Base-by-base conservation (phyloP, 2,888 invertebrate species). In the Malthinus seriepunctatus region DNA sequence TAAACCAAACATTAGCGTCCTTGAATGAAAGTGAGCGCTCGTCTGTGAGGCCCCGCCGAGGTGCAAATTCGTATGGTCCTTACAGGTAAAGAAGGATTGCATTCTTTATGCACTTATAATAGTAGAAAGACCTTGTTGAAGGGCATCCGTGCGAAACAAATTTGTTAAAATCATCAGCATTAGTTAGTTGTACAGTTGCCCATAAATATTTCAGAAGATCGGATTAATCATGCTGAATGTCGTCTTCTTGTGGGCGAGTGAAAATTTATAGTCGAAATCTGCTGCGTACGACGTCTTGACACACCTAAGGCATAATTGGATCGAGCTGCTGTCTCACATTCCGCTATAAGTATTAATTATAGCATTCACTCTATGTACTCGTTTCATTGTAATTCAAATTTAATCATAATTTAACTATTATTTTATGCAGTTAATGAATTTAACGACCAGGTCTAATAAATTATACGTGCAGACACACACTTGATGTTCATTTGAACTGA, bases 21-120 rank as follows among this genome's bases (percentile, higher is more conserved):
- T 76, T 76, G 76, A 70, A 71, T 70, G 74, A 73, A 72, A 74
- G 73, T 75, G 75, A 75, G 75, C 75, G 75, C 69, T 66, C 62
- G 59, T 60, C 53, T 60, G 63, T 55, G 71, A 60, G 74, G 72
- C 73, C 68, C 73, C 68, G 54, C 60, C 63, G 68, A 73, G 74
- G 74, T 69, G 70, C 68, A 59, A 63, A 57, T 65, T 63, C 62
- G 56, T 57, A 49, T 32, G 35, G 51, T 15, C 56, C 37, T 23
- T 44, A 23, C 51, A 60, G 53, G 56, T 55, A 56, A 50, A 44
- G 38, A 49, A 50, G 51, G 50, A 51, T 45, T 60, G 55, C 55
- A 60, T 62, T 51, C 44, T 59, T 52, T 48, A 52, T 39, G 33
- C 52, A 47, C 45, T 51, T 39, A 15, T 15, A 12, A 35, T 37